Base-by-base conservation (phyloP, 1,140 invertebrate genomes). In the Paramacrobiotus metropolitanus region DNA sequence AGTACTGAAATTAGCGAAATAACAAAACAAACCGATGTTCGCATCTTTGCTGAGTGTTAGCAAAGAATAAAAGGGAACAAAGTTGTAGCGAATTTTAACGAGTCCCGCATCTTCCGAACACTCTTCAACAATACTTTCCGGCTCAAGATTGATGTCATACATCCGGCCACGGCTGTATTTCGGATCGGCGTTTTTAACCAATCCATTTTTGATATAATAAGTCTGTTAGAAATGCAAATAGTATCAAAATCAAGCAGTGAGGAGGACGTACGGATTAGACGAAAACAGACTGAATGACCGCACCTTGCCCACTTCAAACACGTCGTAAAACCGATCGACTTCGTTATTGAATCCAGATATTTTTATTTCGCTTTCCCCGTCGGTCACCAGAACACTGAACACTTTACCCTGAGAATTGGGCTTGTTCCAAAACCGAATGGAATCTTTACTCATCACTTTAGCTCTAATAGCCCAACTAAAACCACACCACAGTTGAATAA, bases 281-380 rank as follows among this genome's bases (percentile, higher is more conserved):
- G 63, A 62, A 28, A 61, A 45, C 40, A 63, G 55, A 45, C 20
- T 29, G 61, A 9, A 63, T n/a, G 2, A 4, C 63, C 31, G 61
- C 64, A 78, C 73, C 66, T 77, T 73, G 66, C 72, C 75, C 70
- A 89, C 82, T 77, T 96, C 82, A 64, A 98, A 78, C 71, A 89
- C 79, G 68, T 92, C 82, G 70, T 82, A 93, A 71, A 82, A 95
- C 70, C 86, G 88, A 68, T 96, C 91, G 65, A 84, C 85, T 66
- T 83, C 77, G 63, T 87, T 84, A 68, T 82, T 88, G 69, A 98
- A 99, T 4, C 81, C 91, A 1, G 91, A 94, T n/a, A 85, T 85
- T 62, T 87, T 76, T 62, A 98, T 96, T 74, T 95, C 90, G 9
- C 91, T 91, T 67, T 81, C 86, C 66, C 93, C 86, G 76, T 99